Evolutionary conservation across 2,797 vertebrate genomes (phyloP), one percentile per base, ranked within the genome.

Genomic region (Poliocrania exsul): DNA sequence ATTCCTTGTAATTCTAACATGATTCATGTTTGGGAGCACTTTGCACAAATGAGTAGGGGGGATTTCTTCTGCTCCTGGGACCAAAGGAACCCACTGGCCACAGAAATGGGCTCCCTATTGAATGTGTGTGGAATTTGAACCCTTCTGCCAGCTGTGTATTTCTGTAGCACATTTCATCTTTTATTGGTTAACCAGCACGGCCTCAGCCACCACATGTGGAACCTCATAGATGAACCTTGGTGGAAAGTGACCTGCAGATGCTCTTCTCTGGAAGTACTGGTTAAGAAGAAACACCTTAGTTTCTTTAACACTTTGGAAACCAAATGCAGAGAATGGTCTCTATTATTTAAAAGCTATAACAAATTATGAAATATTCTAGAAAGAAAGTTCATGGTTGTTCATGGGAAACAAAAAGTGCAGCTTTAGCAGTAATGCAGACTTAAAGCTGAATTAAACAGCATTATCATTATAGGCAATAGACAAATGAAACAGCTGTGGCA

Each of bases 381-480:
- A 47, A 64, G 47, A 40, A 79, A 61, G 35, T 18, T 56, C 40
- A 51, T 33, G 11, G 9, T 21, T 9, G 7, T 42, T 77, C 0
- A 47, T 6, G 21, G 35, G 31, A 47, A 86, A 58, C 21, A 42
- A 62, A 37, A 54, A 69, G 53, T 5, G 6, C 38, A 31, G 35
- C 13, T 70, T 49, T 18, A 65, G 47, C 61, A 38, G 10, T 23
- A 60, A 26, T 13, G 47, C 35, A 54, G 29, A 51, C 13, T 13
- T 38, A 42, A 79, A 29, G 2, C 35, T 69, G 23, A 74, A 51
- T 42, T 7, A 79, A 50, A 12, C 49, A 24, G 1, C 25, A 4
- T 29, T 23, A 17, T 49, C 4, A 3, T 3, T 12, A 9, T 26
- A 13, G 28, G 54, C 60, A 79, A 40, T 15, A 9, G 0, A 3